Evolutionary conservation across 2,888 invertebrate species (phyloP).

Genomic region (Sclerodermus sp.): DNA sequence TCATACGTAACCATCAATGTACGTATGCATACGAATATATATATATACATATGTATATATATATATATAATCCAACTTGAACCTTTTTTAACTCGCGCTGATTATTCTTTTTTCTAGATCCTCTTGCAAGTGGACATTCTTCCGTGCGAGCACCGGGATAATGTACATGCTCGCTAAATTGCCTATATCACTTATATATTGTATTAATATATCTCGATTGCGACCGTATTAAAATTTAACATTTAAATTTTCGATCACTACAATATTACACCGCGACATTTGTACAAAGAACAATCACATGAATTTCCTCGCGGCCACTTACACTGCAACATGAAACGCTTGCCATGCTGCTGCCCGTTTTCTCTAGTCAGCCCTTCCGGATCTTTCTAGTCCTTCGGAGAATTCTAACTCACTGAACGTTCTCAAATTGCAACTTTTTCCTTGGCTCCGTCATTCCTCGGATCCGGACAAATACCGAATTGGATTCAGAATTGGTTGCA

Average conservation of each 20-base stretch:
- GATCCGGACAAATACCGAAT: no score
- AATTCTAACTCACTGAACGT: slow-evolving; percentile 8
- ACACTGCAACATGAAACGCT: slow-evolving; percentile 21
- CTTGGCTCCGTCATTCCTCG: no score
- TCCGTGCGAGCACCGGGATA: slow-evolving; percentile 45
- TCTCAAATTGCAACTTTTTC: slow-evolving; percentile 2
- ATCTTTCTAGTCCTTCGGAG: slow-evolving; percentile 19
- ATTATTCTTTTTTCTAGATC: not conserved
- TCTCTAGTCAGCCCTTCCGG: not conserved
- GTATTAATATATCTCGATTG: slow-evolving; percentile 52
- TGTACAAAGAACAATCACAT: slow-evolving; percentile 70
- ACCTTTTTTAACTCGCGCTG: not conserved
- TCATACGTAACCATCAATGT: slow-evolving; percentile 33
- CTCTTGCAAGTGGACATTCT: not conserved
- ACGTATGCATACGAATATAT: slow-evolving; percentile 17
- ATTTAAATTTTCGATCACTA: slow-evolving; percentile 58
- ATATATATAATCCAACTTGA: slow-evolving; percentile 17
- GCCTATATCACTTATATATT: slow-evolving; percentile 53
- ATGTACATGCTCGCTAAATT: slow-evolving; percentile 58
- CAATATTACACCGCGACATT: slow-evolving; percentile 58
- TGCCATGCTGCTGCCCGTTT: slow-evolving; percentile 19
- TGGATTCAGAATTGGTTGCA: no score
- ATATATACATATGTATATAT: slow-evolving; percentile 19
- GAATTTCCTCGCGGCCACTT: slow-evolving; percentile 48
- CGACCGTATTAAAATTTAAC: slow-evolving; percentile 59